A percentile compares a stretch with the other conserved stretches of the same genome.
These are phyloP conservation scores for Mycetomoellerius zeteki DNA, from an alignment of 1,140 invertebrate genomes.

Conservation along the genomic window DNA sequence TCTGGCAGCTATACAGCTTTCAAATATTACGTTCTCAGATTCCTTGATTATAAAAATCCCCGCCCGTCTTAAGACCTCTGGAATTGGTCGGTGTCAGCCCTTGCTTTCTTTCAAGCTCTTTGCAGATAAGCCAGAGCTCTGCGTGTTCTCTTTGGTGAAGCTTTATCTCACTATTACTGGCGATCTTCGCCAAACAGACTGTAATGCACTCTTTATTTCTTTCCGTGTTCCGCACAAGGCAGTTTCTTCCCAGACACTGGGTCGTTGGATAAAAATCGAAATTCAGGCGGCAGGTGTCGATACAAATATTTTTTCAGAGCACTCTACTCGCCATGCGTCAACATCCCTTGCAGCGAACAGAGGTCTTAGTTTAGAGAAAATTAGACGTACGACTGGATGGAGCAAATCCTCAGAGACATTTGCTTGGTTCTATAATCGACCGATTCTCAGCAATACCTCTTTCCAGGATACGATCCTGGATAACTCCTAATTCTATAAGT, in stretches of 20 bases:
- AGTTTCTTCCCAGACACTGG: too few relatives aligned
- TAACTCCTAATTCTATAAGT: too few relatives aligned
- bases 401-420: background rate
- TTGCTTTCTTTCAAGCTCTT: background rate
- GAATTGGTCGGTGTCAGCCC: background rate
- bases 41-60: background rate
- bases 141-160: too few relatives aligned
- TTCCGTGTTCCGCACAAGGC: too few relatives aligned
- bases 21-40: background rate
- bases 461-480: too few relatives aligned
- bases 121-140: too few relatives aligned
- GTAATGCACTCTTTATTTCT: too few relatives aligned
- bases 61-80: background rate
- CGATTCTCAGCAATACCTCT: background rate
- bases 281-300: background rate
- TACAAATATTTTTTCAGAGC: background rate
- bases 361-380: background rate
- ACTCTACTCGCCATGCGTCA: background rate
- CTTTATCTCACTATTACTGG: too few relatives aligned
- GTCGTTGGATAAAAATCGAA: too few relatives aligned
- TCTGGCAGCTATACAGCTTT: background rate
- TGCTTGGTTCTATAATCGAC: background rate
- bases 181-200: too few relatives aligned
- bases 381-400: background rate
- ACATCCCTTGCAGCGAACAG: background rate